Evolutionary conservation across 2,113 vertebrate species (phyloP).

Genomic region (Nettapus auritus): DNA sequence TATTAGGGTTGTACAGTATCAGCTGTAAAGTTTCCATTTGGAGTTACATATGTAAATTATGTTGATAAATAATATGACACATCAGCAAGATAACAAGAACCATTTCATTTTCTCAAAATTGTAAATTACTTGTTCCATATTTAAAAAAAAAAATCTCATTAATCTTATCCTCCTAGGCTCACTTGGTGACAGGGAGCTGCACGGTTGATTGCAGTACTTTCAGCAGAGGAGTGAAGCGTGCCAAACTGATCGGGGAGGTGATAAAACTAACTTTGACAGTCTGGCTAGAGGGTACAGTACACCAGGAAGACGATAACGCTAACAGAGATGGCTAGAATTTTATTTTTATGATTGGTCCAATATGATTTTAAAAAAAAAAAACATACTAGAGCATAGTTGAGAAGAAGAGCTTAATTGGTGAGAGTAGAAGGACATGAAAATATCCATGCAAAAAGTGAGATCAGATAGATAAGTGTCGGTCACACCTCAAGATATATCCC

Average conservation of each 20-base stretch:
- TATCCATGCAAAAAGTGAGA: background rate
- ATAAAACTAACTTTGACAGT: background rate
- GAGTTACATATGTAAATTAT: background rate
- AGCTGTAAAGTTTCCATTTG: background rate
- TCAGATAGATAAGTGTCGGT: fast-evolving
- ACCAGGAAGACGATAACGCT: background rate
- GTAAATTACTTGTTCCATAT: background rate
- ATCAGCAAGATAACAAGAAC: background rate
- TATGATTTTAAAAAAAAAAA: background rate
- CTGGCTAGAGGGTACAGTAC: background rate
- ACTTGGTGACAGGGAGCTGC: background rate
- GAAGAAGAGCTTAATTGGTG: background rate
- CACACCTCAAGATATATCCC: background rate
- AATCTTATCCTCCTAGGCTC: background rate
- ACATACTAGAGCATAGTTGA: background rate
- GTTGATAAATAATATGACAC: background rate
- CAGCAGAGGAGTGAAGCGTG: background rate
- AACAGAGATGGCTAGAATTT: background rate
- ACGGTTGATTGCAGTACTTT: background rate
- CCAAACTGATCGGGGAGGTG: background rate
- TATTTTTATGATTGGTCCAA: background rate
- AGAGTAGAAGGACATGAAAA: background rate
- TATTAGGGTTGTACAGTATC: background rate
- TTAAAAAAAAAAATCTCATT: background rate
- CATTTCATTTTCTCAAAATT: background rate